Base-by-base conservation (phyloP, 2,113 vertebrate genomes). In the Rhizomys pruinosus region DNA sequence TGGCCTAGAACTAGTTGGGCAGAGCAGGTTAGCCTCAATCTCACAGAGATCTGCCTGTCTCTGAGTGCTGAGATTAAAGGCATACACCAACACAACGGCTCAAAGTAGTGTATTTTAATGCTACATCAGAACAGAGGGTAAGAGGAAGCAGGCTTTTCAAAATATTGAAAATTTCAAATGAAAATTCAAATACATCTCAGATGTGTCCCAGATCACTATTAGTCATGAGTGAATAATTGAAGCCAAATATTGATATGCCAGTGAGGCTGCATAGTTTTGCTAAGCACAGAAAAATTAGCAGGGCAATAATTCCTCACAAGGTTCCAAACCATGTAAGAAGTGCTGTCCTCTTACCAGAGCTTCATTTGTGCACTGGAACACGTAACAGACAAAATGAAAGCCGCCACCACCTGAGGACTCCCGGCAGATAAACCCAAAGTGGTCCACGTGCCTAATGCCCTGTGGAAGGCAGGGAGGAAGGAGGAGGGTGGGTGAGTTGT, bases 381-480 rank as follows among this genome's bases (percentile, higher is more conserved):
- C 98, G 0, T 99, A 99, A 92, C 99, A 99, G 88, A 99, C 99
- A 69, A 99, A 99, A 94, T 99, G 99, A 93, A 99, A 99, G 97
- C 98, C 99, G 39, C 99, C 98, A n/a, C 98, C 98, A 69, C 99
- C 99, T 12, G 98, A 98, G 2, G 98, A 98, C 96, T 99, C 99
- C 94, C 99, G 99, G 98, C 99, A 99, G 98, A 99, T 99, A 97
- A 99, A 99, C 79, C 99, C 99, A 82, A 99, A 99, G 97, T 99
- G 99, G 98, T 99, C 99, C 98, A 99, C 99, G 0, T 99, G 99
- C 92, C 98, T 98, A 96, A 99, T 99, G 94, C 99, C 99, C 99
- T 99, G 32, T 10, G 44, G n/a, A 69, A 37, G 84, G 7, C 4
- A 47, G 81, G 3, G 6, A 47, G 64, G 76, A 42, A 86, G 10